Evolutionary conservation across 2,888 invertebrate species (phyloP), one percentile per base, ranked within the genome.

Genomic region (Campaea margaritaria): DNA sequence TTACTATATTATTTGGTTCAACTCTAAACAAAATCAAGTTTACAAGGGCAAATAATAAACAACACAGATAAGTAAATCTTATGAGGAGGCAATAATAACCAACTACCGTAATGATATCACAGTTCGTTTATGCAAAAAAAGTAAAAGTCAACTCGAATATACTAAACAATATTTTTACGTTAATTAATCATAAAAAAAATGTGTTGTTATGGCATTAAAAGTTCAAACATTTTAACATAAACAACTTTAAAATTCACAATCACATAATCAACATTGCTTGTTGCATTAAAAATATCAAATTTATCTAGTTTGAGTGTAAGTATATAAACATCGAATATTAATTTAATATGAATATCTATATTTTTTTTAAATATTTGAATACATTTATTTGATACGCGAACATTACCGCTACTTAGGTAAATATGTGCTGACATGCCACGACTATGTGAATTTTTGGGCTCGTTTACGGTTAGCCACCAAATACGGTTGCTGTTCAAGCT

Each of bases 121-220:
- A 92, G 92, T 87, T 91, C 88, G 88, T 91, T 91, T 92, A 92
- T 91, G 91, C 91, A 91, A 92, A 90, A 85, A 88, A 89, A 83
- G 79, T 85, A 75, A 78, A 72, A 75, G 70, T 75, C 70, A 67
- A 74, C 62, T 69, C 66, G 62, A 76, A 74, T 75, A 69, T 56
- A 71, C 63, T 72, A 66, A 69, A 74, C 75, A 74, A n/a, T 48
- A 71, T 70, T 73, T 65, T 63, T 60, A 73, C 49, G 64, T 21
- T 21, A 2, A 67, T 61, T 63, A 62, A 60, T 54, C 47, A 56
- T 55, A 56, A 54, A 65, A 70, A 70, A 72, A 77, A 76, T 69
- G 70, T 75, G 72, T 75, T 76, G 73, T 76, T 76, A 82, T 85
- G 84, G 86, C 86, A 83, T 81, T 73, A 68, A 72, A 74, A 71